A percentile compares a stretch with the other conserved stretches of the same genome.
Conservation (phyloP, 1,140 invertebrate genomes). For the Nasonia giraulti region DNA sequence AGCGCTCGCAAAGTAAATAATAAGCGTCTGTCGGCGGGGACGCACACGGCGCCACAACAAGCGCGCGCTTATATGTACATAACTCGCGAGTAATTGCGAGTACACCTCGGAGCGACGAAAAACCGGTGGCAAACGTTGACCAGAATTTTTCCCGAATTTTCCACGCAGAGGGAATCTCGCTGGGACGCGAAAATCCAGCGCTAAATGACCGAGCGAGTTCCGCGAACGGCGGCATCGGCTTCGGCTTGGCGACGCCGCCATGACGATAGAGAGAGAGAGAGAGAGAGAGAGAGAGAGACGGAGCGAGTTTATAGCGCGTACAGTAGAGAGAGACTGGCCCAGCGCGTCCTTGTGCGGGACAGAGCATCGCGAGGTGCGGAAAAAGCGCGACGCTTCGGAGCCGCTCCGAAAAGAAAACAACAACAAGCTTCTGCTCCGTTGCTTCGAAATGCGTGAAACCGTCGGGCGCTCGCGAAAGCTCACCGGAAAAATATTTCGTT, state of each 20-base stretch:
- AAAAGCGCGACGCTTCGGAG: background rate
- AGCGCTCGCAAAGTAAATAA: conserved; percentile 19
- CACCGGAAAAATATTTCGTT: too few relatives aligned
- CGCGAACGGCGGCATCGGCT: background rate
- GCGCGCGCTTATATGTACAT: background rate
- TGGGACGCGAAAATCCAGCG: background rate
- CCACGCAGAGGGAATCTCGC: background rate
- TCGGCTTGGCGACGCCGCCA: conserved; percentile 49
- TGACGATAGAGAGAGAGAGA: conserved; percentile 6
- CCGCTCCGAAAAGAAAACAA: background rate
- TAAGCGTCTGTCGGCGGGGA: conserved; percentile 28
- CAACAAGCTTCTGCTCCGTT: background rate
- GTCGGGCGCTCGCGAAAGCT: too few relatives aligned
- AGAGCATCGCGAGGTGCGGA: too few relatives aligned
- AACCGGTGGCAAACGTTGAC: background rate
- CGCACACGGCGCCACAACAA: background rate
- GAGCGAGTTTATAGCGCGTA: background rate
- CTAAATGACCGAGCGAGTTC: background rate
- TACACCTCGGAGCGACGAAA: background rate
- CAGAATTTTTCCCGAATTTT: conserved; percentile 18
- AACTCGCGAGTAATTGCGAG: conserved; percentile 9
- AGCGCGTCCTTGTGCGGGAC: background rate
- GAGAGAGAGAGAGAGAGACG: background rate
- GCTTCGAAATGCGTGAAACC: too few relatives aligned
- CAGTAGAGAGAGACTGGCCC: background rate